These are phyloP conservation scores for Branchinecta sandiegonensis DNA, from an alignment of 2,888 invertebrate genomes.

Conservation along the genomic window DNA sequence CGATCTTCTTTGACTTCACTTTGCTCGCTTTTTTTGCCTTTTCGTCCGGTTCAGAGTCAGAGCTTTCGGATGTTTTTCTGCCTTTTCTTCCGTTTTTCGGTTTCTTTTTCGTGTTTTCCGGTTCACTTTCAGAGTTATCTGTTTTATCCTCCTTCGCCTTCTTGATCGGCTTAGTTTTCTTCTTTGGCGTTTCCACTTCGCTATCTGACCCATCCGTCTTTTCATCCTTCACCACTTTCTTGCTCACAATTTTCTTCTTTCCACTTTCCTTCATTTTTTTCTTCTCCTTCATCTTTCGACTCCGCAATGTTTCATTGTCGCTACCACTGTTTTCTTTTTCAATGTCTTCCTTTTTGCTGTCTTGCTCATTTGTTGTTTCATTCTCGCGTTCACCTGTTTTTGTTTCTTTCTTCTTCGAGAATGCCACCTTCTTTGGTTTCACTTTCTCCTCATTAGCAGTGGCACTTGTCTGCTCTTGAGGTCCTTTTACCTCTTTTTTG, in stretches of 20 bases:
- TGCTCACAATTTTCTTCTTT: not conserved
- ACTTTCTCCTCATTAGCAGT: not conserved
- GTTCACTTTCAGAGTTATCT: too few relatives aligned
- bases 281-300: not conserved
- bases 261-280: not conserved
- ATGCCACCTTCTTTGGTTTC: not conserved
- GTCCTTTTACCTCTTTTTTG: not conserved
- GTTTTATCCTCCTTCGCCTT: too few relatives aligned
- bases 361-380: not conserved
- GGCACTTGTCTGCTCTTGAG: not conserved
- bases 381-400: not conserved
- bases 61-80: not conserved
- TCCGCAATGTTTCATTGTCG: too few relatives aligned
- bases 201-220: too few relatives aligned
- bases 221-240: not conserved
- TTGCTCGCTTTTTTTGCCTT: not conserved
- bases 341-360: too few relatives aligned
- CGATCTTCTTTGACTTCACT: not conserved
- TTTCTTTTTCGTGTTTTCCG: not conserved
- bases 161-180: too few relatives aligned
- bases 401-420: not conserved
- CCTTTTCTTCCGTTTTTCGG: not conserved
- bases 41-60: conserved; percentile 5
- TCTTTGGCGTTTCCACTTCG: too few relatives aligned
- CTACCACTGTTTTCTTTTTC: too few relatives aligned